Conservation (phyloP, 2,113 vertebrate species). For the Pelecanus crispus region DNA sequence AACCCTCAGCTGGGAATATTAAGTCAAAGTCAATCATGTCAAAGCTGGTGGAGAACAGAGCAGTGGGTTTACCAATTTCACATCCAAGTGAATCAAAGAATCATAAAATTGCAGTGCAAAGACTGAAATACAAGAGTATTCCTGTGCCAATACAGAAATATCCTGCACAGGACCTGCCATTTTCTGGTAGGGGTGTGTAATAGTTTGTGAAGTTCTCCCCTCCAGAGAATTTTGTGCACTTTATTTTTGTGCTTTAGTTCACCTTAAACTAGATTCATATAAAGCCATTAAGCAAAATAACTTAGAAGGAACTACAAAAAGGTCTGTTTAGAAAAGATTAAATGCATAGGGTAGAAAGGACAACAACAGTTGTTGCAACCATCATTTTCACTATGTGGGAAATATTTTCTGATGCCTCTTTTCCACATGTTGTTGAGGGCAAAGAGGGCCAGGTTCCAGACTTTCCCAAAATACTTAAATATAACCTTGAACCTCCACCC, state of each 20-base stretch:
- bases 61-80: conserved; percentile 37
- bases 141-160: neutral
- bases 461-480: neutral
- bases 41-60: conserved; percentile 4
- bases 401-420: neutral
- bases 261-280: neutral
- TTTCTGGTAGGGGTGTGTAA: neutral
- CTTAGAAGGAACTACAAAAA: neutral
- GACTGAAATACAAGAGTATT: neutral
- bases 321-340: neutral
- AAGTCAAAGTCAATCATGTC: conserved; percentile 49
- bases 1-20: conserved; percentile 34
- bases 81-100: neutral
- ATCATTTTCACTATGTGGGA: neutral
- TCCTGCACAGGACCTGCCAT: neutral
- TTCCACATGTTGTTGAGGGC: neutral
- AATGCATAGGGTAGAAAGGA: neutral
- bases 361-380: neutral
- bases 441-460: neutral
- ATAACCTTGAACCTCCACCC: neutral
- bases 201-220: neutral
- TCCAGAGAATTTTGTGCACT: neutral
- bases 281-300: neutral
- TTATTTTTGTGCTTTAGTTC: neutral
- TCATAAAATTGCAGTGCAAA: neutral